Evolutionary conservation across 2,113 vertebrate genomes (phyloP).

Genomic region (Rhadina sibilatrix): DNA sequence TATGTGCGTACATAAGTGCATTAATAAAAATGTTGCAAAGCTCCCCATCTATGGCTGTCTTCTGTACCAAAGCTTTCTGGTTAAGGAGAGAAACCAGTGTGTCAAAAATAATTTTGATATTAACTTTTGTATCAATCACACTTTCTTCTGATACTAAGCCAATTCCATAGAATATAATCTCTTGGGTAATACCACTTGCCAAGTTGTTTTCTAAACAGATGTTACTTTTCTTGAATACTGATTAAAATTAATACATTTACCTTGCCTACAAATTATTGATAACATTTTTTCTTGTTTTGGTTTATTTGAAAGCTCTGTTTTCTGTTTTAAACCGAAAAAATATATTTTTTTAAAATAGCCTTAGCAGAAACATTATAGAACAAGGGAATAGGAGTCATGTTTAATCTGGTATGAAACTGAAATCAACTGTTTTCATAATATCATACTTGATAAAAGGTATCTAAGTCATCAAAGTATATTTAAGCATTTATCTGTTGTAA

Average conservation of each 20-base stretch:
- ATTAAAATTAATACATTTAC: not conserved
- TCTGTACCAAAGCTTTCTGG: not conserved
- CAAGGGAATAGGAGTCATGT: not conserved
- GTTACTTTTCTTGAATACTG: not conserved
- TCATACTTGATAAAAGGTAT: not conserved
- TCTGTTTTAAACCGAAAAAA: not conserved
- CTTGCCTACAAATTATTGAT: not conserved
- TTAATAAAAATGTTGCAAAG: not conserved
- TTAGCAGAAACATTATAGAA: not conserved
- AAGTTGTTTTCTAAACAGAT: slow-evolving; percentile 1
- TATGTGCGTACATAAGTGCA: accelerated
- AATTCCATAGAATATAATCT: not conserved
- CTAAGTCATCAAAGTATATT: not conserved
- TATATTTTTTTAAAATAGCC: not conserved
- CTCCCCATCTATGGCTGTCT: not conserved
- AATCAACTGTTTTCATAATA: not conserved
- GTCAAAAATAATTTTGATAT: not conserved
- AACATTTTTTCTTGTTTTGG: not conserved
- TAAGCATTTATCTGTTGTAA: not conserved
- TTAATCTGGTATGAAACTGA: not conserved
- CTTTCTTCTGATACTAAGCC: not conserved
- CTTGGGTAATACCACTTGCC: not conserved
- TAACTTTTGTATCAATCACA: not conserved
- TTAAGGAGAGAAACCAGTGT: not conserved
- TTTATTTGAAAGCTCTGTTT: not conserved